Percentiles rank a stretch among this genome's conserved stretches.
Conservation (phyloP, 2,113 vertebrate genomes). For the Trinectes maculatus region DNA sequence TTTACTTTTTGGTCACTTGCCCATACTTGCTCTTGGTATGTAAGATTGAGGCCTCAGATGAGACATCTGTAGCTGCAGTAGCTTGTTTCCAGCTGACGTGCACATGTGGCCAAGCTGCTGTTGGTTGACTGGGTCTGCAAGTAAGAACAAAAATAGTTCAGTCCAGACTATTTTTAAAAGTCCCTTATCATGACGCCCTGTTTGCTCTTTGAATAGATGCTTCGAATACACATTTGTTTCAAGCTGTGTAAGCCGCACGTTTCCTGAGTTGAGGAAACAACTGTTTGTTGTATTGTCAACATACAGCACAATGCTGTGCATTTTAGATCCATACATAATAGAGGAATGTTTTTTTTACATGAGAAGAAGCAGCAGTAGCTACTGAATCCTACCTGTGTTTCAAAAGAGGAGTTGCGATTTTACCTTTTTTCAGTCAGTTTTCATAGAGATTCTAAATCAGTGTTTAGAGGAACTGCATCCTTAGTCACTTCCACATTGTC, state of each 20-base stretch:
- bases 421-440: constrained; percentile 18
- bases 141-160: not conserved
- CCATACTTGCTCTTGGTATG: constrained; percentile 56
- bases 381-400: not conserved
- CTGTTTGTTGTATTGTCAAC: not conserved
- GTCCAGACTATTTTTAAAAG: not conserved
- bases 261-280: not conserved
- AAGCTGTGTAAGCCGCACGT: not conserved
- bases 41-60: constrained; percentile 18
- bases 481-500: constrained; percentile 14
- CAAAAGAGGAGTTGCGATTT: not conserved
- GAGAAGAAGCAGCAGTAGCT: not conserved
- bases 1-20: constrained; percentile 29
- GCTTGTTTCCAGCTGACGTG: not conserved
- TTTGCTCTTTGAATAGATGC: constrained; percentile 3
- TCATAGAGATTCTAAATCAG: constrained; percentile 6
- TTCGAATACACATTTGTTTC: no score
- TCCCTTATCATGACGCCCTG: not conserved
- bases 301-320: not conserved
- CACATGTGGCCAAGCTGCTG: constrained; percentile 7
- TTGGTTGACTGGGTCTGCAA: not conserved
- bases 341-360: no score
- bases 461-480: constrained; percentile 39
- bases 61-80: constrained; percentile 20
- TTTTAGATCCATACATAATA: not conserved